phyloP scores from a whole-genome alignment of 2,888 invertebrate species.

The Xanthorhoe spadicearia region DNA sequence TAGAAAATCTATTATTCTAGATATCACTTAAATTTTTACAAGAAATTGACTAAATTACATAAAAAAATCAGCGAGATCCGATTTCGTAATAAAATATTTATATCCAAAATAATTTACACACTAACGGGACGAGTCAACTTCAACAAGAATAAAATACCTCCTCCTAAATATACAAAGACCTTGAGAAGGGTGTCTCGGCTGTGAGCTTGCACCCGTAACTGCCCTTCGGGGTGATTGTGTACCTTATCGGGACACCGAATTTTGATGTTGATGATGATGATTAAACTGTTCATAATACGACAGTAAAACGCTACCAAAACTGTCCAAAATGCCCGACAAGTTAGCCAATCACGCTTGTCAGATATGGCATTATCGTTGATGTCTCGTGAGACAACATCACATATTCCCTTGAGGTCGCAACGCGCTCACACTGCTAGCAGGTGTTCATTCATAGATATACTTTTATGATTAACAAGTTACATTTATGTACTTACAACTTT shows the following conservation, averaged over 20 bases:
- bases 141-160: slow-evolving; percentile 1
- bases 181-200: not conserved
- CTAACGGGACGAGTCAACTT: slow-evolving; percentile 4
- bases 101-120: slow-evolving; percentile 8
- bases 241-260: too few species aligned
- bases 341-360: not conserved
- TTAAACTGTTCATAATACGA: too few species aligned
- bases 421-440: not conserved
- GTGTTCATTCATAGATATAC: not conserved
- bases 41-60: slow-evolving; percentile 4
- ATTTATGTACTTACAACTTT: not conserved
- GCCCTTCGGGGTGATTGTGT: not conserved
- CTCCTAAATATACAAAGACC: slow-evolving; percentile 10
- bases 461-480: not conserved
- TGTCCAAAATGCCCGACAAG: too few species aligned
- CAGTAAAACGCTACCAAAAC: too few species aligned
- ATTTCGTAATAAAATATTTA: slow-evolving; percentile 14
- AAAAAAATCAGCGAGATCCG: slow-evolving; percentile 10
- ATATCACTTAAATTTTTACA: slow-evolving; percentile 3
- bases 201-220: not conserved
- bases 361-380: not conserved
- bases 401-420: not conserved
- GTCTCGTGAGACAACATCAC: not conserved
- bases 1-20: not conserved
- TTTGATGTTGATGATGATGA: too few species aligned